Evolutionary conservation across 1,140 invertebrate genomes (phyloP).

Genomic region (Tetramorium simillimum): DNA sequence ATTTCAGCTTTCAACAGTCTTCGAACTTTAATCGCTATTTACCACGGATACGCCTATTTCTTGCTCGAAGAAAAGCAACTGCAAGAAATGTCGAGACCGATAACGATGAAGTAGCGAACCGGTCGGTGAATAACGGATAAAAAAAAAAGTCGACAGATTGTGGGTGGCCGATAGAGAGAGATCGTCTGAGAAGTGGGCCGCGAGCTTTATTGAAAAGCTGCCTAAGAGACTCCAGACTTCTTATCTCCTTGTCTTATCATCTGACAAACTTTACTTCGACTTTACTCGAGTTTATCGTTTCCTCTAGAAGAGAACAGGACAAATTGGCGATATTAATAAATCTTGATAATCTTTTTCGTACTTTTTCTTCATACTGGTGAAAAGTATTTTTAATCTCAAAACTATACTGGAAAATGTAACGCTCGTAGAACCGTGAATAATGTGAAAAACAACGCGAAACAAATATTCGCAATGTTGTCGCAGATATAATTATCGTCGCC

Average conservation of each 20-base stretch:
- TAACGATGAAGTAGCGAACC: neutral
- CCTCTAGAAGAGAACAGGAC: neutral
- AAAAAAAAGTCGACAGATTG: constrained; percentile 38
- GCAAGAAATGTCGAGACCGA: constrained; percentile 9
- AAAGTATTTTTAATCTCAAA: neutral
- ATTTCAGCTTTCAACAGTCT: neutral
- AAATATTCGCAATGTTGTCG: neutral
- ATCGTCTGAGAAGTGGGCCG: constrained; percentile 70
- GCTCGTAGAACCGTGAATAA: neutral
- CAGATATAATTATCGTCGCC: constrained; percentile 42
- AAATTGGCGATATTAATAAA: constrained; percentile 35
- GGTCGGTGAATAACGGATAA: constrained; percentile 21
- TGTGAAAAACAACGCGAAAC: neutral
- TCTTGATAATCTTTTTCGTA: neutral
- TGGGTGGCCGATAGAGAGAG: constrained; percentile 21
- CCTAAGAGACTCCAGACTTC: constrained; percentile 57
- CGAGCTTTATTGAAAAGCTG: constrained; percentile 81
- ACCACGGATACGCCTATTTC: constrained; percentile 11
- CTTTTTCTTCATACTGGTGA: neutral
- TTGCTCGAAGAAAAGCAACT: neutral
- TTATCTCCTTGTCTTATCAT: constrained; percentile 33
- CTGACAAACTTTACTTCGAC: constrained; percentile 2
- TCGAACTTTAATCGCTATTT: constrained; percentile 16
- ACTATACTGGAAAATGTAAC: neutral
- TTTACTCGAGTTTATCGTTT: constrained; percentile 19